These are phyloP conservation scores for Sorex fumeus DNA, from an alignment of 2,113 vertebrate genomes.

Conservation along the genomic window DNA sequence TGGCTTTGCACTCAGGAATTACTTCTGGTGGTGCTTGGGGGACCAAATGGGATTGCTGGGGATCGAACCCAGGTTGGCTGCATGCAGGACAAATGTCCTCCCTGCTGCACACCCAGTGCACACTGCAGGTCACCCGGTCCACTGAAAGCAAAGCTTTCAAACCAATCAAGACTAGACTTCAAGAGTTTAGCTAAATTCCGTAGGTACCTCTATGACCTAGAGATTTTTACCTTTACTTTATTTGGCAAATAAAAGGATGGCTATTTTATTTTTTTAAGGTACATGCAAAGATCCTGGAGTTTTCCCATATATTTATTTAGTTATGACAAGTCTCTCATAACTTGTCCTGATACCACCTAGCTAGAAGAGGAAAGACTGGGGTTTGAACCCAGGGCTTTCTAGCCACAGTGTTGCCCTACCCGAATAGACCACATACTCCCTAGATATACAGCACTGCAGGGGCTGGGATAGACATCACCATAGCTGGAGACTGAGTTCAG, in stretches of 20 bases:
- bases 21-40: no score
- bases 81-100: no score
- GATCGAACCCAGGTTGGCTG: no score
- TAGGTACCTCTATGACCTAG: background rate
- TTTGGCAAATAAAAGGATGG: background rate
- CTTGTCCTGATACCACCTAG: background rate
- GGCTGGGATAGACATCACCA: background rate
- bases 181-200: background rate
- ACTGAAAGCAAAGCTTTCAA: background rate
- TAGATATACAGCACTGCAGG: background rate
- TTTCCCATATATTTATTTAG: background rate
- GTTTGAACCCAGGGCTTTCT: background rate
- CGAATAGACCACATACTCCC: fast-evolving
- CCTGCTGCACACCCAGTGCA: no score
- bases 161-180: background rate
- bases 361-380: background rate
- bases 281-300: background rate
- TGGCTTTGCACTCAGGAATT: no score
- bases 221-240: background rate
- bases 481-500: background rate
- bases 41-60: no score
- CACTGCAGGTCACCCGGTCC: no score
- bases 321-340: background rate
- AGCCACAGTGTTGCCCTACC: background rate
- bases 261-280: constrained; percentile 35